A percentile compares a stretch with the other conserved stretches of the same genome.
Evolutionary conservation across 64 coral and sea anemone species (phyloP).

Genomic region (Dendrophyllia cribrosa): DNA sequence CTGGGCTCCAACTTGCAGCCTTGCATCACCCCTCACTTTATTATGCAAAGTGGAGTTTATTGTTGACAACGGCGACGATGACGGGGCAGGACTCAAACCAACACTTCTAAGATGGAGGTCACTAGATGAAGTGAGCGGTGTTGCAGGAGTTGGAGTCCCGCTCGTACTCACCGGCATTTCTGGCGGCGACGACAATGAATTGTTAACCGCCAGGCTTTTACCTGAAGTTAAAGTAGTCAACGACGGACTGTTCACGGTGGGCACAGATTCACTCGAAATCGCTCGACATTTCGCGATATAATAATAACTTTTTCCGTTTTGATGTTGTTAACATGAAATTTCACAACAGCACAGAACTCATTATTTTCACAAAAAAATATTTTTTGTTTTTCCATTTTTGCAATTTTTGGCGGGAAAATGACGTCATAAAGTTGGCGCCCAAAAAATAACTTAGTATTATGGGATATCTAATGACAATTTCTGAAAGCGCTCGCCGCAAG

Average conservation of each 20-base stretch:
- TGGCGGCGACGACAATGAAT: constrained; percentile 86
- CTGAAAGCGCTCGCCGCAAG: no score
- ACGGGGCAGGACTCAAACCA: constrained; percentile 80
- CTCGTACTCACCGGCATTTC: constrained; percentile 94
- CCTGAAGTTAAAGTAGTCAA: constrained; percentile 85
- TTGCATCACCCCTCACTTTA: constrained; percentile 64
- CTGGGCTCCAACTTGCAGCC: constrained; percentile 75
- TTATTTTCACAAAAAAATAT: no score
- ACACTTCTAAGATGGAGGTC: constrained; percentile 91
- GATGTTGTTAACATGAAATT: no score
- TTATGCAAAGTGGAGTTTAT: constrained; percentile 84
- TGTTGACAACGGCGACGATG: constrained; percentile 88
- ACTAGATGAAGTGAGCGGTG: constrained; percentile 92
- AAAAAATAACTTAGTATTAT: no score
- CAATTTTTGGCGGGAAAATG: no score
- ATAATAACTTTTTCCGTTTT: no score
- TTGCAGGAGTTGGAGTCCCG: constrained; percentile 94
- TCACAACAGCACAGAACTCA: no score
- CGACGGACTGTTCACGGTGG: constrained; percentile 88
- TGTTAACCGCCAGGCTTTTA: constrained; percentile 77
- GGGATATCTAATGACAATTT: no score
- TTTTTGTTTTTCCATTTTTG: no score
- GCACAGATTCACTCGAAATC: no score
- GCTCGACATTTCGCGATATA: no score
- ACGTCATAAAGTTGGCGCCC: no score